Evolutionary conservation across 2,113 vertebrate genomes (phyloP), one percentile per base, ranked within the genome.

Genomic region (Pyrgilauda ruficollis): DNA sequence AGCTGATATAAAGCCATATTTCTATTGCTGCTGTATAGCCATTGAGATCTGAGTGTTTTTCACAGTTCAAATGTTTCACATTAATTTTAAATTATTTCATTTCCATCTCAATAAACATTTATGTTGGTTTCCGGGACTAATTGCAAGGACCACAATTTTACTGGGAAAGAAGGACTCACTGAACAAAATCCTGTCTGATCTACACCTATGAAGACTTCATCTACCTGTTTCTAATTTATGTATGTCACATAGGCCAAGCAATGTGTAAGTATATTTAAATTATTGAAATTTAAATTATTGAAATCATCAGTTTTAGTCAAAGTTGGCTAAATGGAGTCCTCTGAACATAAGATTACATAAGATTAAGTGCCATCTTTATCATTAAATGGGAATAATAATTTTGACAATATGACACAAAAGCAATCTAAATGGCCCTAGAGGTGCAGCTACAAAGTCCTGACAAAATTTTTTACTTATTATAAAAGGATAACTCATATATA

Each of bases 201-300:
- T 52, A 72, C 1, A 18, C 6, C 20, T 93, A 28, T 27, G 6
- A 86, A 68, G 46, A 56, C 17, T 58, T 87, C 3, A 27, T 67
- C 24, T 64, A 88, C 53, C 26, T 69, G 5, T 46, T 15, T 62
- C 49, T 73, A 64, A 92, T 92, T 79, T 37, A 82, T 5, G 2
- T n/a, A 70, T 22, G 14, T 59, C 66, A 91, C 79, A 20, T 8
- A 74, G 16, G 9, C 22, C 20, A 81, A 89, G 28, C 47, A 64
- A 72, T 26, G 4, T 41, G 17, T 33, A 92, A 77, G n/a, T n/a
- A n/a, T n/a, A n/a, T 55, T 94, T 90, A 52, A 96, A 95, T 56
- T 55, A 94, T 74, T 83, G 70, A 94, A 96, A 66, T 55, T 94
- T 90, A 52, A 96, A 95, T 56, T 55, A 94, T 74, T 83, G 70